Conservation (phyloP, 2,113 vertebrate genomes). For the Misgurnus mizolepis region DNA sequence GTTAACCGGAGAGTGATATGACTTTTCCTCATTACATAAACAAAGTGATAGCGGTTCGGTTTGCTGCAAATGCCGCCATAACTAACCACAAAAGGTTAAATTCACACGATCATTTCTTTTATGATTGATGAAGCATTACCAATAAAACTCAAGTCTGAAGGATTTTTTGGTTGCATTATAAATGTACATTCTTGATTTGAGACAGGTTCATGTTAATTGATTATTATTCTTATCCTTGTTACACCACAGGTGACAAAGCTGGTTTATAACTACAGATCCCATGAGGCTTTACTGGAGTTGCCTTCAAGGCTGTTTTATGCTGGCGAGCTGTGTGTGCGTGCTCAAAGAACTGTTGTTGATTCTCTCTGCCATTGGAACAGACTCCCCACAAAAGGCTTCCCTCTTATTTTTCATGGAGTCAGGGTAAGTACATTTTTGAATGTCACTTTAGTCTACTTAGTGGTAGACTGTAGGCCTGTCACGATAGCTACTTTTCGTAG, state of each 20-base stretch:
- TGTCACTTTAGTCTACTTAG: too few species aligned
- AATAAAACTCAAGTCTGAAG: neutral
- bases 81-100: too few species aligned
- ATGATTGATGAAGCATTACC: too few species aligned
- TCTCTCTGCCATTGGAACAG: slow-evolving; percentile 83
- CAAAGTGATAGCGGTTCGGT: too few species aligned
- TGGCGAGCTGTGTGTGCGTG: slow-evolving; percentile 81
- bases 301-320: slow-evolving; percentile 91
- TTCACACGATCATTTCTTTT: too few species aligned
- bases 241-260: slow-evolving; percentile 88
- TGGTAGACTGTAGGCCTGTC: too few species aligned
- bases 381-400: slow-evolving; percentile 87
- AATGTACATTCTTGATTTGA: neutral
- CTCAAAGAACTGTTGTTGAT: slow-evolving; percentile 73
- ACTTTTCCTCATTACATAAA: too few species aligned
- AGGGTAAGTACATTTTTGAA: slow-evolving; percentile 71
- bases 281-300: slow-evolving; percentile 81
- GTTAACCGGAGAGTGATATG: too few species aligned
- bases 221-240: neutral
- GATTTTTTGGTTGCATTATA: neutral
- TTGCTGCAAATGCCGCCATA: too few species aligned
- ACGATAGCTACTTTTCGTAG: too few species aligned
- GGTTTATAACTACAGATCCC: slow-evolving; percentile 91
- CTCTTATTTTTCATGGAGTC: slow-evolving; percentile 90
- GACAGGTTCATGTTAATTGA: neutral